Percentiles rank a stretch among this genome's conserved stretches.
These are phyloP conservation scores for Spodoptera litura DNA, from an alignment of 1,140 invertebrate genomes.

Conservation along the genomic window DNA sequence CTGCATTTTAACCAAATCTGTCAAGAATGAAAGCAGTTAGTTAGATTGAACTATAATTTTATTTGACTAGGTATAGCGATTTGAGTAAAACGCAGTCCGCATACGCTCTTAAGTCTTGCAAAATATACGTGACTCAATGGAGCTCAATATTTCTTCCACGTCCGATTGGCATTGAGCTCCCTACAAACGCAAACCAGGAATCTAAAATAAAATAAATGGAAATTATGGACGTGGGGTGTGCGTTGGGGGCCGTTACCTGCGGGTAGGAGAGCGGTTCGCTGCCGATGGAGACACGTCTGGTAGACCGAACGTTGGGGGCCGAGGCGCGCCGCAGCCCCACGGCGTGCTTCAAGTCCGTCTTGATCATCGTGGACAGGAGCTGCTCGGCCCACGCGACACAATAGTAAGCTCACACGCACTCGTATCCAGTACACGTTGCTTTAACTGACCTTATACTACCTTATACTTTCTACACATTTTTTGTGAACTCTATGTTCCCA, in stretches of 20 bases:
- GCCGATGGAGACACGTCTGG: slow-evolving; percentile 63
- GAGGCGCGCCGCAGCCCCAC: slow-evolving; percentile 87
- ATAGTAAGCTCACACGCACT: slow-evolving; percentile 47
- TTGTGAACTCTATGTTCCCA: neutral
- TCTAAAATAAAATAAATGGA: neutral
- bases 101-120: neutral
- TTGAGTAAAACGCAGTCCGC: too few relatives aligned
- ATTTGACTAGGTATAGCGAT: too few relatives aligned
- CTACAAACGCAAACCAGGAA: slow-evolving; percentile 1
- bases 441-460: slow-evolving; percentile 86
- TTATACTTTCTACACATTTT: neutral
- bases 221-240: neutral
- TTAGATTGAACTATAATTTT: too few relatives aligned
- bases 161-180: neutral
- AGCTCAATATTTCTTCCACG: neutral
- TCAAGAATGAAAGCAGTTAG: too few relatives aligned
- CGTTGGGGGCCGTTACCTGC: slow-evolving; percentile 58
- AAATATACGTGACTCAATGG: neutral
- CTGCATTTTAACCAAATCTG: too few relatives aligned
- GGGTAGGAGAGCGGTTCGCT: slow-evolving; percentile 66
- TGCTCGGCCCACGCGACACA: slow-evolving; percentile 83
- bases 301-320: slow-evolving; percentile 69
- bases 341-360: slow-evolving; percentile 92
- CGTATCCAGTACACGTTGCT: slow-evolving; percentile 41
- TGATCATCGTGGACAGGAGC: slow-evolving; percentile 93